Base-by-base conservation (phyloP, 1,140 invertebrate species). In the Papilio polyxenes region DNA sequence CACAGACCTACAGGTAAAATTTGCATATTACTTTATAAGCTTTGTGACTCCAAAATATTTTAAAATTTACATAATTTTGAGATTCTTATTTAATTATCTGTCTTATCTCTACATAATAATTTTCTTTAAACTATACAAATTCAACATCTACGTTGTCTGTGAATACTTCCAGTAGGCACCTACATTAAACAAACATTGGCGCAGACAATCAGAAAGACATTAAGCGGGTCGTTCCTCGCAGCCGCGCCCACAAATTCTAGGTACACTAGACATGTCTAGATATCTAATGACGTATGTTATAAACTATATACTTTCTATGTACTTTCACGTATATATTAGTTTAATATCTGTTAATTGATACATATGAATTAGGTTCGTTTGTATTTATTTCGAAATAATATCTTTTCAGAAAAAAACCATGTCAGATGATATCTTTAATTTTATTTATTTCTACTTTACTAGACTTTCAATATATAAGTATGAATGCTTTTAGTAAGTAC, bases 121-220 rank as follows among this genome's bases (percentile, higher is more conserved):
- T 44, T 44, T 0, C 8, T 59, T 59, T n/a, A 59, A 59, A 59
- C 17, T 59, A 59, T 20, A 20, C 8, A 59, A 59, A 59, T 1
- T n/a, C 1, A 20, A 59, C 56, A 53, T 53, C 51, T 31, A 44
- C 40, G 3, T 31, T 31, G 62, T 72, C 65, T 72, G 9, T 15
- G 23, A 5, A 23, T 65, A 65, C 62, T 65, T 37, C 23, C 11
- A 44, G 7, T 31, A 62, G 6, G 20, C 59, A 69, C 62, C 4
- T 72, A 72, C 65, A 72, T 72, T 72, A 37, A 72, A 31, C 65
- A 72, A 72, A 72, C 65, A 72, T 72, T 72, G 65, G 65, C 65
- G 65, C 65, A n/a, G 13, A 82, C 83, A 86, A 86, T 86, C 85
- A 86, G 85, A 86, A 84, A 83, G 62, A 72, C 85, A 86, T 86